Evolutionary conservation across 2,888 invertebrate genomes (phyloP), one percentile per base, ranked within the genome.

Genomic region (Napeogenes inachia): DNA sequence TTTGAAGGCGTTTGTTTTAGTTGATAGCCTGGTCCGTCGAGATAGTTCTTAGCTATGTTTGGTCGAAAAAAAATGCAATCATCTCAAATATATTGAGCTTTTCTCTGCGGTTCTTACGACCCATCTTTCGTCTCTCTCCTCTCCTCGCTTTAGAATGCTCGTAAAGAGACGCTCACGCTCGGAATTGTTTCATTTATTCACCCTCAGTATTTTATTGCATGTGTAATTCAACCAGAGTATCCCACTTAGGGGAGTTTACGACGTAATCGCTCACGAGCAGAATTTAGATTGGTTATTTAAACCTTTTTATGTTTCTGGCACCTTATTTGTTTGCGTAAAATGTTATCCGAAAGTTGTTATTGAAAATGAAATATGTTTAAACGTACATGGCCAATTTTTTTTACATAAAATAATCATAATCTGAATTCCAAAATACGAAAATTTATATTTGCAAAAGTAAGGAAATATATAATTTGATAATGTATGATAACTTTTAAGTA

Each of bases 141-240:
- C 30, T 50, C 30, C n/a, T 50, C 30, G 30, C 30, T 10, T 30
- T 30, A 61, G 58, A 67, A 69, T 64, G 57, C 56, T 57, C 62
- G 54, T 64, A 68, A 66, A 68, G 59, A 59, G 61, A 67, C 66
- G 62, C 64, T 65, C 63, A 63, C 55, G 42, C 46, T 47, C 57
- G 54, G 63, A 66, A 72, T 69, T 67, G 71, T 70, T 68, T 68
- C 70, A 68, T 71, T 71, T 73, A 69, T 69, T 66, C 59, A 47
- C 64, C 59, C 21, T 21, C 21, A 21, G 21, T 21, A 21, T 21
- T 71, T 71, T 70, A 71, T 72, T 68, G 64, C 61, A 70, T 69
- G 69, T 68, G 71, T 71, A 68, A 73, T 73, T 71, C 68, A 72
- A 71, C 63, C 68, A 58, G 56, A 62, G 67, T 66, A 68, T 62